Conservation (phyloP, 2,888 invertebrate species). For the Dastarcus helophoroides region DNA sequence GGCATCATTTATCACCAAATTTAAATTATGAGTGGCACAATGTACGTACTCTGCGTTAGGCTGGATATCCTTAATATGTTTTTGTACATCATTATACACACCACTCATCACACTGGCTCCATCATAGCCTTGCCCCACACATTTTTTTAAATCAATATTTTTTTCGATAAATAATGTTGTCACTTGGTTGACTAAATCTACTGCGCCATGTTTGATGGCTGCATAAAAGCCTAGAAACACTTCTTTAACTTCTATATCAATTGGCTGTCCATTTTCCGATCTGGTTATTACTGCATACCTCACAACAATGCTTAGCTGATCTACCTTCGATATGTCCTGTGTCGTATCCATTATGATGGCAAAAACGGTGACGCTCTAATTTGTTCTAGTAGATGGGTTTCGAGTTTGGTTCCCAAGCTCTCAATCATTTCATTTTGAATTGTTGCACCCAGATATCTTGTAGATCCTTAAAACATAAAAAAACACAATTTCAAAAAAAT, state of each 20-base stretch:
- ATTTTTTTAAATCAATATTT: constrained; percentile 16
- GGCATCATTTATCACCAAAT: constrained; percentile 19
- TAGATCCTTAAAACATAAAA: constrained; percentile 9
- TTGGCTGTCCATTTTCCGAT: constrained; percentile 12
- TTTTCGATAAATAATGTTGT: constrained; percentile 14
- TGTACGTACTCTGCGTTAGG: too few species aligned
- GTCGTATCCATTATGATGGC: too few species aligned
- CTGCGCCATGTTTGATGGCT: constrained; percentile 18
- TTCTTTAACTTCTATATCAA: constrained; percentile 19
- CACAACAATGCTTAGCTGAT: constrained; percentile 24
- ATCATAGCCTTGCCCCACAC: constrained; percentile 22
- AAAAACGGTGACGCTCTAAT: constrained; percentile 22
- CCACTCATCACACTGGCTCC: constrained; percentile 25
- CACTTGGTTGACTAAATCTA: constrained; percentile 20
- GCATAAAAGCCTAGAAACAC: constrained; percentile 19
- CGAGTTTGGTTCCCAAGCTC: too few species aligned
- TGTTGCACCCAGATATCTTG: too few species aligned
- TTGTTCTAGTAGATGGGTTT: constrained; percentile 17
- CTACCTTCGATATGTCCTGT: too few species aligned
- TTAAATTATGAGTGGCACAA: too few species aligned
- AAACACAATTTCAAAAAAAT: too few species aligned
- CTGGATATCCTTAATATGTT: too few species aligned
- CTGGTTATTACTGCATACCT: constrained; percentile 16
- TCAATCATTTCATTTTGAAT: too few species aligned
- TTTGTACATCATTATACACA: too few species aligned